Evolutionary conservation across 2,797 vertebrate species (phyloP), one percentile per base, ranked within the genome.

Genomic region (Sebastes glaucus): DNA sequence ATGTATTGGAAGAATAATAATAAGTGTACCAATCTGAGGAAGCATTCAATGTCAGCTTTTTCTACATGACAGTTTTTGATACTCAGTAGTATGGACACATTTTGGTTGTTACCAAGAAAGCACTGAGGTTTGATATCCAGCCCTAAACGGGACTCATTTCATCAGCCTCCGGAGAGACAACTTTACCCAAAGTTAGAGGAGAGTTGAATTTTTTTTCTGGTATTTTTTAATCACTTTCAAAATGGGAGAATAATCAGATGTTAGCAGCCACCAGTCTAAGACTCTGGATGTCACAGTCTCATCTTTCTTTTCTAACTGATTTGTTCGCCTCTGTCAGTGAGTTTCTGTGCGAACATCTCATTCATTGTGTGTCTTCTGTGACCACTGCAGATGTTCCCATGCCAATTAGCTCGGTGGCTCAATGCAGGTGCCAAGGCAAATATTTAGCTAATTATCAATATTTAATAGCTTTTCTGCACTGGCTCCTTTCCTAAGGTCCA

Each of bases 361-460:
- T 78, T 83, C 49, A 53, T 49, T 49, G 82, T 69, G 49, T 69
- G 77, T 87, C 88, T 81, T 86, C 61, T 78, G 84, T 94, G 94
- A 91, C 93, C 90, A 89, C 75, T 88, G 83, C 91, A 89, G 88
- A 84, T 81, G 86, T 87, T 95, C 92, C 85, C 87, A 59, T 94
- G 95, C 96, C 97, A 96, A 97, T 97, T 96, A 96, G 96, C 95
- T 95, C 90, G 89, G 95, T 95, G 96, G 97, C 97, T 97, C 94
- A 92, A 92, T 96, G 95, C 93, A 94, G 96, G 97, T 96, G 97
- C 96, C 96, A 97, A 97, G 94, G 97, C 97, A 99, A 99, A 99
- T 98, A 98, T 98, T 98, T 98, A 97, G 97, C 96, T 97, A 97
- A 99, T 98, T 98, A 98, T 99, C 97, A 97, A 96, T 98, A 97